These are phyloP conservation scores for Cololabis saira DNA, from an alignment of 2,113 vertebrate genomes.

Conservation along the genomic window DNA sequence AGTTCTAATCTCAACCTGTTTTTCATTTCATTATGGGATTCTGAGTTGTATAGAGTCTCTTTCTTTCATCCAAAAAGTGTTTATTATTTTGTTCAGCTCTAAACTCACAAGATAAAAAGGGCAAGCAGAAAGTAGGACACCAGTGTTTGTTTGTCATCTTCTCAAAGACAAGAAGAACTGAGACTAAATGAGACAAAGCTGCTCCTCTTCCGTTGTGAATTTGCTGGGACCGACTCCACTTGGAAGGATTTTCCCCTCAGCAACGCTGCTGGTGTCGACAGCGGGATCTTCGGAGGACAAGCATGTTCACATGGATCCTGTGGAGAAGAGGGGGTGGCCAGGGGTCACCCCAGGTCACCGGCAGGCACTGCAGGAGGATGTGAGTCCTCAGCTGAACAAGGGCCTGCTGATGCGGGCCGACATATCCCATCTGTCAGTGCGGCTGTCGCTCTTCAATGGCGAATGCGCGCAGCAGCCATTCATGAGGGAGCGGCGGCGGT, in stretches of 20 bases:
- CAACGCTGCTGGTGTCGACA: constrained; percentile 27
- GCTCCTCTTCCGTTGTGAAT: constrained; percentile 25
- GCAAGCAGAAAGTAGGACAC: constrained; percentile 35
- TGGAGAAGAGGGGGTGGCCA: constrained; percentile 37
- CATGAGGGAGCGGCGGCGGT: constrained; percentile 33
- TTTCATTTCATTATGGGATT: constrained; percentile 26
- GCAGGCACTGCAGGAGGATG: constrained; percentile 69
- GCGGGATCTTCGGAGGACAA: constrained; percentile 41
- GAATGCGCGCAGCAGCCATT: constrained; percentile 15
- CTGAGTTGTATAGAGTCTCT: neutral
- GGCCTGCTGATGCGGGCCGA: constrained; percentile 68
- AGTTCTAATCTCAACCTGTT: neutral
- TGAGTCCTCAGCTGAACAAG: constrained; percentile 52
- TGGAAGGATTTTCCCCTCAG: constrained; percentile 22
- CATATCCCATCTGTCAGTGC: constrained; percentile 74
- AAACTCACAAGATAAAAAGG: constrained; percentile 4
- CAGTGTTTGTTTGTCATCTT: constrained; percentile 30
- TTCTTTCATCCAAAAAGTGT: neutral
- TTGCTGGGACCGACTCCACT: constrained; percentile 30
- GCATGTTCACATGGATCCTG: constrained; percentile 60
- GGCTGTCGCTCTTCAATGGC: constrained; percentile 19
- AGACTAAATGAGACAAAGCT: constrained; percentile 42
- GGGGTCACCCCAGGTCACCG: constrained; percentile 69
- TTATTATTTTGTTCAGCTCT: constrained; percentile 10
- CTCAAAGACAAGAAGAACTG: constrained; percentile 21